Evolutionary conservation across 2,888 invertebrate species (phyloP), one percentile per base, ranked within the genome.

Genomic region (Ypsolopha scabrella): DNA sequence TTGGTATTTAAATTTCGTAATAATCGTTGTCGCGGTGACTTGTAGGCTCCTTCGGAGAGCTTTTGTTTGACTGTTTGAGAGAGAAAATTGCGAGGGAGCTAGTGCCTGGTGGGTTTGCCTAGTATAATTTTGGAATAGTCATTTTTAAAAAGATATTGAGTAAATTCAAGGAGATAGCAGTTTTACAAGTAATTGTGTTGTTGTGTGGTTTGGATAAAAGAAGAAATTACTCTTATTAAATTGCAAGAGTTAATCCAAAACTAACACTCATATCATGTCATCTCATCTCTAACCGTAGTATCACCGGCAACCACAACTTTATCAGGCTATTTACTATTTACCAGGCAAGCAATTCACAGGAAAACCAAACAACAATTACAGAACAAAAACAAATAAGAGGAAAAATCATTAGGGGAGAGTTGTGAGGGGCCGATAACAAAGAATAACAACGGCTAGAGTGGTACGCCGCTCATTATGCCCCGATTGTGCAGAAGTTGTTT

Each of bases 321-420:
- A 43, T 43, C 43, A 13, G 43, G 43, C 43, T 43, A 43, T 43
- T 43, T 43, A 43, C 35, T 70, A 73, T 70, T 70, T 69, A 72
- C 68, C 77, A 48, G 68, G 79, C 71, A 44, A 74, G 72, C 80
- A 77, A 80, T 80, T 75, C 72, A 74, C 72, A 69, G 73, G 76
- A 75, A 81, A 80, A 80, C 80, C 77, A 79, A 81, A 82, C 80
- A 83, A 66, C 79, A 85, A 85, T 85, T 83, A 83, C 74, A 64
- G 68, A 71, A 82, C 80, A 80, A 83, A 85, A 85, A 83, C 83
- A 85, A 85, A 85, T 76, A 85, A 67, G 70, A 73, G 71, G 79
- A 79, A 80, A 77, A 81, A 83, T 80, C 80, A 79, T 79, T 80
- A 80, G 55, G 79, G 78, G 73, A 73, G 62, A 60, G 58, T 57